Conservation (phyloP, 2,797 vertebrate genomes). For the Sebastes nivosus region DNA sequence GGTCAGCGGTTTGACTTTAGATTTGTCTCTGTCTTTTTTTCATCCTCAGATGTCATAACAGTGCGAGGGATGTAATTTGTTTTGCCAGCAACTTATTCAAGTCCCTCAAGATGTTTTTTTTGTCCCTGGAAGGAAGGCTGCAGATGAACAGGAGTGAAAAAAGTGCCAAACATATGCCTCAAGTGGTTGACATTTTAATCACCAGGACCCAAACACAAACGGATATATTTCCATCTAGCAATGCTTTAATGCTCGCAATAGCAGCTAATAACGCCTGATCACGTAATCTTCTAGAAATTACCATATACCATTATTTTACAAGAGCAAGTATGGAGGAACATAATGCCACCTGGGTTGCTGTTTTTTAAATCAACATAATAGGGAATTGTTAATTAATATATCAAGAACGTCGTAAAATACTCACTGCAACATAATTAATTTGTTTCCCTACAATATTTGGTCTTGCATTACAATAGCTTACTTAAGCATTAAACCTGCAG, state of each 20-base stretch:
- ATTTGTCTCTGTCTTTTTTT: slow-evolving; percentile 57
- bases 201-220: neutral
- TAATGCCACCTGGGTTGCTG: neutral
- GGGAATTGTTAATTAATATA: neutral
- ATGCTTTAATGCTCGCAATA: neutral
- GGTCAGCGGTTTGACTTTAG: slow-evolving; percentile 44
- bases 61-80: slow-evolving; percentile 42
- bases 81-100: slow-evolving; percentile 32
- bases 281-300: neutral
- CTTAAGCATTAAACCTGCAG: too few species aligned
- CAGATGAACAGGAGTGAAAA: neutral
- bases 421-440: too few species aligned
- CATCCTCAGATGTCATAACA: slow-evolving; percentile 47
- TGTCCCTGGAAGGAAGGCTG: slow-evolving; percentile 15
- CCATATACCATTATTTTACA: neutral
- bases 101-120: slow-evolving; percentile 14
- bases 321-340: neutral
- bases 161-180: neutral
- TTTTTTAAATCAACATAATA: neutral
- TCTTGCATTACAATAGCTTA: too few species aligned
- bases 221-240: neutral
- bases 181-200: neutral
- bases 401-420: neutral
- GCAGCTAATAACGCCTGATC: neutral
- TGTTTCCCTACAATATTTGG: too few species aligned